Evolutionary conservation across 1,140 invertebrate species (phyloP), one percentile per base, ranked within the genome.

Genomic region (Drosophila burlai): DNA sequence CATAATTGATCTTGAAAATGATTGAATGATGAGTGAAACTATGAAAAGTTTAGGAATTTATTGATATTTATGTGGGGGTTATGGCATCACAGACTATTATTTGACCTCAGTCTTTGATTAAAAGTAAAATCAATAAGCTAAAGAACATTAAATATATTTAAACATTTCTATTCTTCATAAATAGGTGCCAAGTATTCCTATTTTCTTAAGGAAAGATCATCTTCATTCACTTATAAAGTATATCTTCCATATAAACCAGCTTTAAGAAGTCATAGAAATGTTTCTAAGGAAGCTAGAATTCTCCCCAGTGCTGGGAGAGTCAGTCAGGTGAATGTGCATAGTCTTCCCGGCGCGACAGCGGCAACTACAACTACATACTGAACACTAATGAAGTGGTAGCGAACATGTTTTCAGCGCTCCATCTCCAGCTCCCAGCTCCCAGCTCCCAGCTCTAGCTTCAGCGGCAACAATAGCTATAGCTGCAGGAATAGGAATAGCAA

Each of bases 371-470:
- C 77, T 72, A 80, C 76, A 80, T 80, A 73, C 68, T 75, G 68
- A 72, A 73, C 77, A 80, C 77, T 80, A 80, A 80, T 80, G 77
- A 80, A 80, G 77, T 80, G 77, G 76, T 80, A 80, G 77, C 55
- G 64, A 77, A 78, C 76, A 79, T 80, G 76, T 73, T 73, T 58
- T 71, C 71, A 60, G 71, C 55, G 68, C 68, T 73, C 46, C 45
- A 26, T 11, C 64, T 16, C 47, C 54, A 57, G 21, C 54, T 55
- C 5, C 34, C 34, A 38, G 31, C 18, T 55, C 5, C 18, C 18
- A 38, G 31, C 18, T 54, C 7, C 13, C 16, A 52, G 4, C 26
- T 52, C 49, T 10, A 52, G 49, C 26, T 31, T 7, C 29, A 50
- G 49, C 5, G 13, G 13, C 36, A 38, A 69, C 62, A 69, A 68